Percentiles rank a stretch among this genome's conserved stretches.
Conservation (phyloP, 53 echinoderm and acorn worm species). For the Antedon mediterranea region DNA sequence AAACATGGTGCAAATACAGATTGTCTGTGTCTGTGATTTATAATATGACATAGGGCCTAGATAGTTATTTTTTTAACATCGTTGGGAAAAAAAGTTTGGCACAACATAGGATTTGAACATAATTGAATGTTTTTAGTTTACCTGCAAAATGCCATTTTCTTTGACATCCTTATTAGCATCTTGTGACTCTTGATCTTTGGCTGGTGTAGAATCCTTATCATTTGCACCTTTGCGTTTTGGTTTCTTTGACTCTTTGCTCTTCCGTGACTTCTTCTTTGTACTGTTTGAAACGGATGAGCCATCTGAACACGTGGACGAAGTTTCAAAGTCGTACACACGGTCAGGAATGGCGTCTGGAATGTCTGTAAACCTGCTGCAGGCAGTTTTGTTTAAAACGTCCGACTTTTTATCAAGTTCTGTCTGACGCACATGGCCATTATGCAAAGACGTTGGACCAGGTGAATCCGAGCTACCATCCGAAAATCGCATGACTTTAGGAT, state of each 20-base stretch:
- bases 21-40: too few species aligned
- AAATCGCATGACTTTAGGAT: background rate
- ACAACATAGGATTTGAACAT: too few species aligned
- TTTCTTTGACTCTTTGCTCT: conserved; percentile 48
- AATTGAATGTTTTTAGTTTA: too few species aligned
- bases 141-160: background rate
- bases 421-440: background rate
- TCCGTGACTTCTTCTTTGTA: conserved; percentile 31
- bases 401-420: background rate
- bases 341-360: conserved; percentile 98
- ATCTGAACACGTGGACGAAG: conserved; percentile 90
- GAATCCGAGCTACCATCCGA: background rate
- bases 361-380: conserved; percentile 47
- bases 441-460: background rate
- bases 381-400: background rate
- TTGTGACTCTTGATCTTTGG: background rate
- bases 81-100: too few species aligned
- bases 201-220: conserved; percentile 18
- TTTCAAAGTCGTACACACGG: conserved; percentile 94
- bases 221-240: conserved; percentile 46
- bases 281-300: conserved; percentile 66
- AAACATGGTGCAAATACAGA: too few species aligned
- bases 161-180: background rate
- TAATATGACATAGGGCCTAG: too few species aligned
- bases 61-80: too few species aligned